Evolutionary conservation across 2,888 invertebrate genomes (phyloP), one percentile per base, ranked within the genome.

Genomic region (Dasypogon diadema): DNA sequence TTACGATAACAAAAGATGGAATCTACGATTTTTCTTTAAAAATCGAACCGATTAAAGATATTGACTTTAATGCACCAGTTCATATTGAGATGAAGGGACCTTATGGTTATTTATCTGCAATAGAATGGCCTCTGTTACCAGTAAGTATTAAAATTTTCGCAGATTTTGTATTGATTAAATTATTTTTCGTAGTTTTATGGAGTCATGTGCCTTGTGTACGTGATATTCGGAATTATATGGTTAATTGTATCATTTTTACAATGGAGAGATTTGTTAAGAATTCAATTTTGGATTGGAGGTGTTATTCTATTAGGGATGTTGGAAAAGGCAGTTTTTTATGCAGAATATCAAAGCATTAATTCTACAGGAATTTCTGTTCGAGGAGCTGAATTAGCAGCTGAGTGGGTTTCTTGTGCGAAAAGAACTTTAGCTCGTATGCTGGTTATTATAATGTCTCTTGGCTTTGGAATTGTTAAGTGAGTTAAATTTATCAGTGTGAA

Each of bases 221-320:
- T 95, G 0, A 84, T 92, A n/a, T 89, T 93, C 81, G 95, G 95
- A 26, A 83, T 94, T 0, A 89, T 90, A 37, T 98, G 98, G 98
- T 88, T 97, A 70, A 82, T 90, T 0, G 91, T 96, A 63, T 94
- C 95, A 73, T 94, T 93, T 81, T 87, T 92, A 80, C 95, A 95
- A 85, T 98, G 97, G 96, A 89, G 94, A 48, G 97, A 98, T 84
- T 87, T 98, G 21, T 88, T 98, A 70, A 88, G 97, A 34, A 93
- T 98, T 54, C 98, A 98, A 87, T 97, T 96, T 87, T 98, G 97
- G 97, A 96, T 98, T 83, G 97, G 96, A 4, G 96, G 91, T 26
- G 96, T 97, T 10, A 95, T 97, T 75, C 86, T 97, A 10, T 87
- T 97, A 1, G 95, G 97, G 54, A 93, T 94, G 93, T 82, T 94